Evolutionary conservation across 1,140 invertebrate species (phyloP).

Genomic region (Heliothis subflexa): DNA sequence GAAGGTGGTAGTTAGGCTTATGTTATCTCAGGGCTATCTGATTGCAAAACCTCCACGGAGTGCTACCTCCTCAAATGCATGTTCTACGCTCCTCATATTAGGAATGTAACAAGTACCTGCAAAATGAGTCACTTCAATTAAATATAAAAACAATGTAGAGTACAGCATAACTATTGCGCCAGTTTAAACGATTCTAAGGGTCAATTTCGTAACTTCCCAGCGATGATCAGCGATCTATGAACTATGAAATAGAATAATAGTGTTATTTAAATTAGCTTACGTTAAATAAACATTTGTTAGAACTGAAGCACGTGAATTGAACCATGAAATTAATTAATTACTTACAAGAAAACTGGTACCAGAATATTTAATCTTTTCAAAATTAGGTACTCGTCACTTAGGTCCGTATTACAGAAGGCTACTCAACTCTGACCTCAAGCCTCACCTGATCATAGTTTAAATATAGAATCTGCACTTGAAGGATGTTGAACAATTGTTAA

Average conservation of each 20-base stretch:
- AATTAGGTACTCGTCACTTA: too few species aligned
- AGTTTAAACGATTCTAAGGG: slow-evolving; percentile 33
- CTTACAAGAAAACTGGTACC: too few species aligned
- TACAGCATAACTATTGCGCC: slow-evolving; percentile 24
- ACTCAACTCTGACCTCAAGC: neutral
- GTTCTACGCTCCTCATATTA: slow-evolving; percentile 14
- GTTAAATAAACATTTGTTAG: neutral
- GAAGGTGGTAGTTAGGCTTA: slow-evolving; percentile 74
- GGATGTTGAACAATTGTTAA: too few species aligned
- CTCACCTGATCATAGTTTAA: too few species aligned
- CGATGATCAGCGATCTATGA: slow-evolving; percentile 24
- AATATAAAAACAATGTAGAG: slow-evolving; percentile 26
- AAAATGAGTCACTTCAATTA: slow-evolving; percentile 43
- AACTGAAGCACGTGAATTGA: neutral
- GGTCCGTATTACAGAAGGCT: too few species aligned
- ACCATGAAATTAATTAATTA: too few species aligned
- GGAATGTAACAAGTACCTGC: neutral
- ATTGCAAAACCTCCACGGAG: slow-evolving; percentile 58
- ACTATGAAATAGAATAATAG: slow-evolving; percentile 19
- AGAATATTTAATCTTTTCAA: neutral
- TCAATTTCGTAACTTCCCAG: slow-evolving; percentile 13
- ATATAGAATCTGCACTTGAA: too few species aligned
- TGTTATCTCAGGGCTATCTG: slow-evolving; percentile 79
- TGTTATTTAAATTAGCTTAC: slow-evolving; percentile 8
- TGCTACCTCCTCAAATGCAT: slow-evolving; percentile 13